Evolutionary conservation across 2,888 invertebrate species (phyloP).

Genomic region (Agrenia bidenticulata): DNA sequence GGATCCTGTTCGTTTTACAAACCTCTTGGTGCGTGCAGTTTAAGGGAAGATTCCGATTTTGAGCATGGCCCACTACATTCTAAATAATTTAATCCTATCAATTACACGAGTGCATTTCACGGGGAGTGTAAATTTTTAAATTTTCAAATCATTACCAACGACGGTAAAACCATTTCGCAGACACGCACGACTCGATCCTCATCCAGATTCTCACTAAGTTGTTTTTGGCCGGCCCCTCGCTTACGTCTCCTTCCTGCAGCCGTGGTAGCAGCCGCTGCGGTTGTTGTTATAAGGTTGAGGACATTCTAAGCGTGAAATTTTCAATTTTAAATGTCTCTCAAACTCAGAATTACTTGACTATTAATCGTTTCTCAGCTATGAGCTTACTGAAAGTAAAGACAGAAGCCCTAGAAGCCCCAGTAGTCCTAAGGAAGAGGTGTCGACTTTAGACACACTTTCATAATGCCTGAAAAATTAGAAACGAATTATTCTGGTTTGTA

Average conservation of each 20-base stretch:
- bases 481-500: neutral
- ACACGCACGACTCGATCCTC: constrained; percentile 26
- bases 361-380: no score
- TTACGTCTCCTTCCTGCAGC: constrained; percentile 8
- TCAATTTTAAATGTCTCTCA: neutral
- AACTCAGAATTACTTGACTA: no score
- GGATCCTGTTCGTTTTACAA: constrained; percentile 40
- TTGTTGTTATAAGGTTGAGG: constrained; percentile 36
- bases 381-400: constrained; percentile 39
- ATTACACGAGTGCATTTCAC: no score
- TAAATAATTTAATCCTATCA: constrained; percentile 19
- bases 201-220: constrained; percentile 10
- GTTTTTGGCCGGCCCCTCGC: constrained; percentile 21
- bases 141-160: constrained; percentile 28
- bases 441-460: constrained; percentile 40
- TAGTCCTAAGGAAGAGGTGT: constrained; percentile 42
- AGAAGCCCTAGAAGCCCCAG: constrained; percentile 48
- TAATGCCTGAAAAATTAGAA: constrained; percentile 23
- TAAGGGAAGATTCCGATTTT: constrained; percentile 40
- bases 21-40: constrained; percentile 44
- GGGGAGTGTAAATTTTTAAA: no score
- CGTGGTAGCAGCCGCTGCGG: constrained; percentile 24
- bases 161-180: constrained; percentile 39
- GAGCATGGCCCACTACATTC: constrained; percentile 45
- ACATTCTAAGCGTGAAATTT: constrained; percentile 30